phyloP scores from a whole-genome alignment of 2,797 vertebrate species.

The Mus spretus region DNA sequence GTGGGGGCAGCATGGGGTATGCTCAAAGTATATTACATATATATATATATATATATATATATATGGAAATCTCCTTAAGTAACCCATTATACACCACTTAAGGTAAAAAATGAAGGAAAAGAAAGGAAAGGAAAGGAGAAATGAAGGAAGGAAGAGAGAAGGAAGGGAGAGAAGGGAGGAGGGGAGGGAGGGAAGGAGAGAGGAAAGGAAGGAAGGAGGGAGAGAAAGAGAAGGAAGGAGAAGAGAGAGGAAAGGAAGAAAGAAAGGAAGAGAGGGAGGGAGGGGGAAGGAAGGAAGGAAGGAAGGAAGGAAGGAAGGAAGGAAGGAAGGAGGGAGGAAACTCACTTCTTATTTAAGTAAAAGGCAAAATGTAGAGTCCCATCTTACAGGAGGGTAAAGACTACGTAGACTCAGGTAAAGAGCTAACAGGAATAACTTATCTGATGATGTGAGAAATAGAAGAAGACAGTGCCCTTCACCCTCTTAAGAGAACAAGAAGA shows the following conservation, averaged over 20 bases:
- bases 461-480: neutral
- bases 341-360: neutral
- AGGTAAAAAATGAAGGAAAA: neutral
- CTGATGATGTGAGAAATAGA: neutral
- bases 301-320: neutral
- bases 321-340: neutral
- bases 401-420: neutral
- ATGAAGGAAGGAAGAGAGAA: neutral
- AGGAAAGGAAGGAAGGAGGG: neutral
- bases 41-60: no score
- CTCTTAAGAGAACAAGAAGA: neutral
- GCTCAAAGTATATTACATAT: neutral
- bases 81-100: neutral
- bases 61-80: neutral
- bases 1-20: neutral
- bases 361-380: neutral
- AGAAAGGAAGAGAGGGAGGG: no score
- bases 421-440: neutral
- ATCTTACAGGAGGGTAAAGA: neutral
- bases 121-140: neutral
- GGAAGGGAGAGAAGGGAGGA: no score
- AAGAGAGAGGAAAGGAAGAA: no score
- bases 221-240: fast-evolving
- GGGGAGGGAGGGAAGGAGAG: no score
- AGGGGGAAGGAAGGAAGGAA: no score